These are phyloP conservation scores for Diaphora mendica DNA, from an alignment of 2,888 invertebrate genomes.

Conservation along the genomic window DNA sequence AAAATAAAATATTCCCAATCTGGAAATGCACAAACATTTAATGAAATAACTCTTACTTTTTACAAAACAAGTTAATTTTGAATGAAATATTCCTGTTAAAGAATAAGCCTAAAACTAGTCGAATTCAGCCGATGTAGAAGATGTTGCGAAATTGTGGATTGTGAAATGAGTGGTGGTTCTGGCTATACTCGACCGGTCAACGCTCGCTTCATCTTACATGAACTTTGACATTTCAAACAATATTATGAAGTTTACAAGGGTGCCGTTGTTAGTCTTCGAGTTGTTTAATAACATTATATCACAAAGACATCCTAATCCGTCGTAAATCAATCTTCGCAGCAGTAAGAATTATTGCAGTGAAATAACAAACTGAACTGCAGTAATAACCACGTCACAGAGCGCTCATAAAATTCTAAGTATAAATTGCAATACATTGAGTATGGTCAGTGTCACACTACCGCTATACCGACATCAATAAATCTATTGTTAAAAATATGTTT, in stretches of 20 bases:
- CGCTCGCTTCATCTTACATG: slow-evolving; percentile 55
- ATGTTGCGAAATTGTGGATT: slow-evolving; percentile 54
- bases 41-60: too few relatives aligned
- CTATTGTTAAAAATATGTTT: slow-evolving; percentile 22
- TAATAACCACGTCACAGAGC: slow-evolving; percentile 54
- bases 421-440: slow-evolving; percentile 61
- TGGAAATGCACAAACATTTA: neutral
- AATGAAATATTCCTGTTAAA: slow-evolving; percentile 25
- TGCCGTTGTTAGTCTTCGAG: slow-evolving; percentile 19
- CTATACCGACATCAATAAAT: slow-evolving; percentile 27
- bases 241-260: slow-evolving; percentile 19
- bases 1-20: neutral
- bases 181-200: slow-evolving; percentile 55
- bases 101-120: slow-evolving; percentile 35
- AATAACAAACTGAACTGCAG: slow-evolving; percentile 49
- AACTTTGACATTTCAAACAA: slow-evolving; percentile 62
- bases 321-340: slow-evolving; percentile 19
- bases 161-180: slow-evolving; percentile 44
- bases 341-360: slow-evolving; percentile 35
- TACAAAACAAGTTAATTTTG: neutral
- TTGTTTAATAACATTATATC: slow-evolving; percentile 23
- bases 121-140: slow-evolving; percentile 32
- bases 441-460: slow-evolving; percentile 63
- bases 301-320: slow-evolving; percentile 8
- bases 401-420: slow-evolving; percentile 60